A percentile compares a stretch with the other conserved stretches of the same genome.
Evolutionary conservation across 2,888 invertebrate genomes (phyloP).

Genomic region (Ypsolopha sequella): DNA sequence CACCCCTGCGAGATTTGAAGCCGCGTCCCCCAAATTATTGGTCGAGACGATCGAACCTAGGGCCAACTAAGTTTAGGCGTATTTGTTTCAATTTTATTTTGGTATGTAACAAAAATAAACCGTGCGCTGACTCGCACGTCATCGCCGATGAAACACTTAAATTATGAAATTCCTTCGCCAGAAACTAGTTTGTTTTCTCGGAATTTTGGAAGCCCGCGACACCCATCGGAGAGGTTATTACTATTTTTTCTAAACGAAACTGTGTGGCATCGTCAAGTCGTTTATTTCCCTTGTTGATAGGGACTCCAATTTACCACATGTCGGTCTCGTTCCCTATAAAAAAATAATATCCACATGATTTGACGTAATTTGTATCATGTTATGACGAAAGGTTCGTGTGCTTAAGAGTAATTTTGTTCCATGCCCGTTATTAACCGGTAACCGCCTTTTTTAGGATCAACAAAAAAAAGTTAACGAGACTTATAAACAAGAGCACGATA

Average conservation of each 20-base stretch:
- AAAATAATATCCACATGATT: slow-evolving; percentile 64
- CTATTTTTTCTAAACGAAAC: slow-evolving; percentile 36
- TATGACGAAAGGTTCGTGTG: slow-evolving; percentile 59
- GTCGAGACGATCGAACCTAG: no score
- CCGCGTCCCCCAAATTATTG: no score
- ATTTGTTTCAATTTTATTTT: no score
- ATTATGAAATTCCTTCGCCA: slow-evolving; percentile 13
- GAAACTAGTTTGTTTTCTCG: slow-evolving; percentile 25
- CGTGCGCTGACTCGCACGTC: background rate
- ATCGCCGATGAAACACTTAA: background rate
- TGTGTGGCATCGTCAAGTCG: slow-evolving; percentile 39
- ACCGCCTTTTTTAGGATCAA: slow-evolving; percentile 30
- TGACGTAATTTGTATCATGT: slow-evolving; percentile 58
- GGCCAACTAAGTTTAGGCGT: no score
- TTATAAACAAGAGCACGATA: slow-evolving; percentile 24
- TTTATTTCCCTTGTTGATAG: slow-evolving; percentile 46
- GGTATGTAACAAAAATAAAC: no score
- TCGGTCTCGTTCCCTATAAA: slow-evolving; percentile 37
- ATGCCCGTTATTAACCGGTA: slow-evolving; percentile 54
- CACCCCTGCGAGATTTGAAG: no score
- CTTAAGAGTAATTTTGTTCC: slow-evolving; percentile 50
- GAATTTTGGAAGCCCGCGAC: slow-evolving; percentile 38
- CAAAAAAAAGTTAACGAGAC: slow-evolving; percentile 47
- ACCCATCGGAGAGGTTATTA: slow-evolving; percentile 34
- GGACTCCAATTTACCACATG: slow-evolving; percentile 66